phyloP scores from a whole-genome alignment of 2,113 vertebrate species.

The Dicrurus megarhynchus region DNA sequence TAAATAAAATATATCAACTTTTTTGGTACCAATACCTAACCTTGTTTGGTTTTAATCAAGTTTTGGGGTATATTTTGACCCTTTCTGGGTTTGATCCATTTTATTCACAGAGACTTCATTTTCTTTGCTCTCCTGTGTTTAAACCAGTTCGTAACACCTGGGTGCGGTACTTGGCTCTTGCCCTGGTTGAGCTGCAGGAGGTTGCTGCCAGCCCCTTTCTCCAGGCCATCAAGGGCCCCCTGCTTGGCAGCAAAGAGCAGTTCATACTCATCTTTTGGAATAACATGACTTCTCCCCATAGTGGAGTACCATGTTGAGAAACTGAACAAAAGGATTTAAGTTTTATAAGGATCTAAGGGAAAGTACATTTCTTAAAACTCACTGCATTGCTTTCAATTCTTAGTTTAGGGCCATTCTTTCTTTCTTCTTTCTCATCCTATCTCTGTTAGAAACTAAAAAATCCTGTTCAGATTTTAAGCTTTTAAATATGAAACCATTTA shows the following conservation, averaged over 20 bases:
- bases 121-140: background rate
- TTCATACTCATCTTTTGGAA: background rate
- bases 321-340: background rate
- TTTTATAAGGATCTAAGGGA: background rate
- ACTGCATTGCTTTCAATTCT: background rate
- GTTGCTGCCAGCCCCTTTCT: background rate
- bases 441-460: background rate
- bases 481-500: background rate
- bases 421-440: background rate
- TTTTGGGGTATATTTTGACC: background rate
- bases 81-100: accelerated
- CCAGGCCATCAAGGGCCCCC: background rate
- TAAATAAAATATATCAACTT: background rate
- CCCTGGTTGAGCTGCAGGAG: background rate
- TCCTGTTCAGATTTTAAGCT: background rate
- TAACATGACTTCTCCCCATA: background rate
- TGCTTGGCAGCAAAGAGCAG: background rate
- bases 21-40: background rate
- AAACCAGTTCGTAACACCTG: background rate
- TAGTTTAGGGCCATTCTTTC: background rate
- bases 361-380: background rate
- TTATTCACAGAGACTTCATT: background rate
- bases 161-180: background rate
- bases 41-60: background rate
- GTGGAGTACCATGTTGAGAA: background rate